Base-by-base conservation (phyloP, 2,113 vertebrate species). In the Ameiurus melas region DNA sequence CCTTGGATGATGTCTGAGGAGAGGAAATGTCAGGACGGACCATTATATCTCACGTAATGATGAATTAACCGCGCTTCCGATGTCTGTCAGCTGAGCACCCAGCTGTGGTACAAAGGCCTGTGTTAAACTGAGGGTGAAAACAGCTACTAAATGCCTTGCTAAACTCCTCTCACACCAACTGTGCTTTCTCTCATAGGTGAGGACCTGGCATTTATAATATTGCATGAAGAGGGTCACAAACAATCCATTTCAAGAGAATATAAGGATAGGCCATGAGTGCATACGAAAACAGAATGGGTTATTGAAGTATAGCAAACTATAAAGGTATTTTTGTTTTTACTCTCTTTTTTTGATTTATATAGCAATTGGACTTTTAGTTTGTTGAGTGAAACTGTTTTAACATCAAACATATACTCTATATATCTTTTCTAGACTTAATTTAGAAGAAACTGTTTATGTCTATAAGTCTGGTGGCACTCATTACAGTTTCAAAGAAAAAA, bases 81-180 rank as follows among this genome's bases (percentile, higher is more conserved):
- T 70, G 86, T 86, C 85, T 79, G 64, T 90, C 89, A 91, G 64
- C 70, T 33, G 80, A 86, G 82, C 73, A 64, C 83, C 86, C 80
- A 70, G 71, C 79, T 87, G 87, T 87, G 89, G 64, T 81, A 43
- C 89, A 9, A 70, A 68, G 81, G 75, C 83, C 80, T 87, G 75
- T 75, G 86, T 71, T 88, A 89, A 92, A 92, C 68, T 66, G 83
- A 89, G 85, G 83, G 85, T 90, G 88, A 93, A 89, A 89, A 91
- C 79, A 66, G 85, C 84, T 82, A 83, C 87, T 89, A 84, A 92
- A 89, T 60, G 89, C 73, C 77, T 89, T 66, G 55, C 82, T 92
- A 88, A 85, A 85, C 84, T 51, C 73, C 70, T 77, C 57, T 71
- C 68, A 33, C 30, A 43, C 33, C 55, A 57, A 12, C 58, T 78